A percentile compares a stretch with the other conserved stretches of the same genome.
These are phyloP conservation scores for Seira sanloemensis DNA, from an alignment of 2,888 invertebrate species.

Conservation along the genomic window DNA sequence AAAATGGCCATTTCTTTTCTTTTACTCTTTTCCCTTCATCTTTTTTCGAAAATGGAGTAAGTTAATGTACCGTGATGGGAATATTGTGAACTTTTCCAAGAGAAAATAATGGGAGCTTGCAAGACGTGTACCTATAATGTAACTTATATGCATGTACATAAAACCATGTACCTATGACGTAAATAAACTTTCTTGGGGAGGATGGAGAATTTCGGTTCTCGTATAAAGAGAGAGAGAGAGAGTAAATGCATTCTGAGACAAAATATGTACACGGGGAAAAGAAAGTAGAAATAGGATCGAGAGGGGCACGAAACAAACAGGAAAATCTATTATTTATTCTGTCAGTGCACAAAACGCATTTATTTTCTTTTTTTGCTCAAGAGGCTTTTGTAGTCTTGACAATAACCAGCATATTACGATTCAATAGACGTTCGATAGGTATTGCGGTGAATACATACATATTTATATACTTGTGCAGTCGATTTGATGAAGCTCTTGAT, in stretches of 20 bases:
- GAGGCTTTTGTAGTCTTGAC: too few species aligned
- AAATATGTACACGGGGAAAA: too few species aligned
- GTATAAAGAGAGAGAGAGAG: not conserved
- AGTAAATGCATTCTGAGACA: too few species aligned
- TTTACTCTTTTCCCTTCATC: not conserved
- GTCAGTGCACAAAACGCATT: conserved; percentile 67
- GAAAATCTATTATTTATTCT: conserved; percentile 73
- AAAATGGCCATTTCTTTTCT: not conserved
- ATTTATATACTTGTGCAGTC: too few species aligned
- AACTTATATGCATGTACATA: not conserved
- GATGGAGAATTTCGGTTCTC: too few species aligned
- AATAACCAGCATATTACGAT: too few species aligned
- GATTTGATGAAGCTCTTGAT: too few species aligned
- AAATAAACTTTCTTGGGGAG: not conserved
- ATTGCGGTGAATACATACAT: too few species aligned
- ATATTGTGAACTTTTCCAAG: conserved; percentile 64
- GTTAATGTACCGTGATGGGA: conserved; percentile 73
- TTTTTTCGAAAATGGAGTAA: conserved; percentile 52
- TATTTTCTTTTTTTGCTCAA: too few species aligned
- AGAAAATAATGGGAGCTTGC: conserved; percentile 58
- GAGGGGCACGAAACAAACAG: conserved; percentile 52
- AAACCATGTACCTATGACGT: not conserved
- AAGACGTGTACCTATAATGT: conserved; percentile 53
- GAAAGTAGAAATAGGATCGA: conserved; percentile 27
- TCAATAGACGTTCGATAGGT: too few species aligned